phyloP scores from a whole-genome alignment of 2,113 vertebrate species.

The Callopanchax toddi region DNA sequence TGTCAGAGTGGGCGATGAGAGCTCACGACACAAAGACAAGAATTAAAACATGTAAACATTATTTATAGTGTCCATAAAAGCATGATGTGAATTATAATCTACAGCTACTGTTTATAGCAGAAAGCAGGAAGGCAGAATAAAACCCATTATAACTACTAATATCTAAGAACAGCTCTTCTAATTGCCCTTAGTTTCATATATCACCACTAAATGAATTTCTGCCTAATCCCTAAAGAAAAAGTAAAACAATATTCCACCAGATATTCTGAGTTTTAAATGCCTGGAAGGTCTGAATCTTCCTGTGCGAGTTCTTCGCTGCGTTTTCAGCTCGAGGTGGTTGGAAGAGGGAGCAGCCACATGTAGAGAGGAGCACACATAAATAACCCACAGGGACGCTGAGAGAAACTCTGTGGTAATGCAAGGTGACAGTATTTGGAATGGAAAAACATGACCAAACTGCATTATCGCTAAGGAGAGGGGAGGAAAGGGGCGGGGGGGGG shows the following conservation, averaged over 20 bases:
- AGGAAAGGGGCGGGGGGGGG: not conserved
- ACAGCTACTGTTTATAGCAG: too few species aligned
- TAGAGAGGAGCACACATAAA: slow-evolving; percentile 42
- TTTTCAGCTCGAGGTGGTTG: slow-evolving; percentile 35
- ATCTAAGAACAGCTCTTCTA: slow-evolving; percentile 37
- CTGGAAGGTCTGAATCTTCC: slow-evolving; percentile 50
- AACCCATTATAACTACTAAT: slow-evolving; percentile 29
- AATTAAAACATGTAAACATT: not conserved
- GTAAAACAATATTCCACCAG: slow-evolving; percentile 51
- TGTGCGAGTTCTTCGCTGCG: slow-evolving; percentile 19
- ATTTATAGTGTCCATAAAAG: not conserved
- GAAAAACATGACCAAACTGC: slow-evolving; percentile 56
- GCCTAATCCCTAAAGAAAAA: slow-evolving; percentile 45
- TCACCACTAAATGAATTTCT: slow-evolving; percentile 33
- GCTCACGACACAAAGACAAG: not conserved
- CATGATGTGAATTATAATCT: not conserved
- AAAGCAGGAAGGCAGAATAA: slow-evolving; percentile 19
- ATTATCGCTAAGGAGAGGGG: slow-evolving; percentile 39
- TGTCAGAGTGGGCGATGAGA: not conserved
- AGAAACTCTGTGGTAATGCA: slow-evolving; percentile 59
- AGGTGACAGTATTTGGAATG: slow-evolving; percentile 65
- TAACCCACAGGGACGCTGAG: slow-evolving; percentile 45
- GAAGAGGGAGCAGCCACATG: slow-evolving; percentile 24
- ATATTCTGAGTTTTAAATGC: slow-evolving; percentile 33
- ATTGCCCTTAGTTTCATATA: slow-evolving; percentile 30